Conservation (phyloP, 2,113 vertebrate genomes). For the Rhizomys pruinosus region DNA sequence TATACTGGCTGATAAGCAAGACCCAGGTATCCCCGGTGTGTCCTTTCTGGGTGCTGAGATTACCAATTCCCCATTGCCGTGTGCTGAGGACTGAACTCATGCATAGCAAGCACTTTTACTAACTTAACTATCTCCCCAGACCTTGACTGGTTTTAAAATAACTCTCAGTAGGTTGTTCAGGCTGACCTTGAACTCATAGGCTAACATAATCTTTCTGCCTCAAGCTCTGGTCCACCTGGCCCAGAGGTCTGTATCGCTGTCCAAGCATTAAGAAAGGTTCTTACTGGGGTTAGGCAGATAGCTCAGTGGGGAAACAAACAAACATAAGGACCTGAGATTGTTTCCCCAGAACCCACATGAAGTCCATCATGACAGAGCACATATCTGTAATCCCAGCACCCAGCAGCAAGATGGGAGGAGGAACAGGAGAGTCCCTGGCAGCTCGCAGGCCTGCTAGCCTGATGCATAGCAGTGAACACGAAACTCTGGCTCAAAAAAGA, state of each 20-base stretch:
- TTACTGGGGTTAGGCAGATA: not conserved
- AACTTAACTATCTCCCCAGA: too few species aligned
- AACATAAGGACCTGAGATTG: too few species aligned
- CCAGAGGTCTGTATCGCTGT: not conserved
- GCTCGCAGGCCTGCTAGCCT: not conserved
- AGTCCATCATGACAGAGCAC: not conserved
- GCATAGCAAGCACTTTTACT: too few species aligned
- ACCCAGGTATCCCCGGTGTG: not conserved
- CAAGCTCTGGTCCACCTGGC: not conserved
- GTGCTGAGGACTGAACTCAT: not conserved
- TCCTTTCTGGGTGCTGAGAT: not conserved
- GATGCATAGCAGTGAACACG: not conserved
- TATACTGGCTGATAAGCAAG: not conserved
- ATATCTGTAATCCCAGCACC: not conserved
- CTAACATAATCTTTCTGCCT: not conserved
- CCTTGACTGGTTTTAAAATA: not conserved
- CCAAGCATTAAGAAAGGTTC: not conserved
- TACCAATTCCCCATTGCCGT: not conserved
- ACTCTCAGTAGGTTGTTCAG: not conserved
- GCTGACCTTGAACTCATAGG: not conserved
- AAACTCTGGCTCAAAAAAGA: too few species aligned
- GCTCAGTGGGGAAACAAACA: not conserved
- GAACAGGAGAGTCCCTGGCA: not conserved
- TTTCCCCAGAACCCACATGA: too few species aligned
- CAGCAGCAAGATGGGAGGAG: too few species aligned